phyloP scores from a whole-genome alignment of 2,113 vertebrate species.

The Vidua chalybeata region DNA sequence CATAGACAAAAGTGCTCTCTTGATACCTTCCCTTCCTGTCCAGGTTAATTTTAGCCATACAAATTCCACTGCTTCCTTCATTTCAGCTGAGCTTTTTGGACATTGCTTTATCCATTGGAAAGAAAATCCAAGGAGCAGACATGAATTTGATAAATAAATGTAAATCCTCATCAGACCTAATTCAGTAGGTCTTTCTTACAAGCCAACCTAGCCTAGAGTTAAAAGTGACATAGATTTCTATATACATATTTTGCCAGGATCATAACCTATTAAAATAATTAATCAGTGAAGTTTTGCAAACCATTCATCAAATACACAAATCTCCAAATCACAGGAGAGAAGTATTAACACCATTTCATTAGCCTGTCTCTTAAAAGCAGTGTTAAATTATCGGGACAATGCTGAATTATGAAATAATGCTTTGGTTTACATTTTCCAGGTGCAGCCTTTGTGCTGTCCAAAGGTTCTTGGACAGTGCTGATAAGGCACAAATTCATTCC shows the following conservation, averaged over 20 bases:
- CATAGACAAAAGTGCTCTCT: neutral
- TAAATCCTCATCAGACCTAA: neutral
- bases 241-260: neutral
- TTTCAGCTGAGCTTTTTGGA: neutral
- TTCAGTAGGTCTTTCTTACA: neutral
- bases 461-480: neutral
- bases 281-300: neutral
- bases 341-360: neutral
- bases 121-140: neutral
- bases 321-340: fast-evolving
- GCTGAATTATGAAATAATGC: neutral
- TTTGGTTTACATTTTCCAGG: neutral
- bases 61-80: neutral
- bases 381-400: neutral
- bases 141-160: neutral
- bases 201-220: neutral
- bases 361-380: neutral
- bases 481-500: neutral
- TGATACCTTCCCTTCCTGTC: neutral
- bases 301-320: neutral
- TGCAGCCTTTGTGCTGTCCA: neutral
- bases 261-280: neutral
- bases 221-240: neutral
- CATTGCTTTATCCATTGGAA: neutral
- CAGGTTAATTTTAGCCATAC: neutral